phyloP scores from a whole-genome alignment of 2,888 invertebrate genomes.

The Ennomos quercinarius region DNA sequence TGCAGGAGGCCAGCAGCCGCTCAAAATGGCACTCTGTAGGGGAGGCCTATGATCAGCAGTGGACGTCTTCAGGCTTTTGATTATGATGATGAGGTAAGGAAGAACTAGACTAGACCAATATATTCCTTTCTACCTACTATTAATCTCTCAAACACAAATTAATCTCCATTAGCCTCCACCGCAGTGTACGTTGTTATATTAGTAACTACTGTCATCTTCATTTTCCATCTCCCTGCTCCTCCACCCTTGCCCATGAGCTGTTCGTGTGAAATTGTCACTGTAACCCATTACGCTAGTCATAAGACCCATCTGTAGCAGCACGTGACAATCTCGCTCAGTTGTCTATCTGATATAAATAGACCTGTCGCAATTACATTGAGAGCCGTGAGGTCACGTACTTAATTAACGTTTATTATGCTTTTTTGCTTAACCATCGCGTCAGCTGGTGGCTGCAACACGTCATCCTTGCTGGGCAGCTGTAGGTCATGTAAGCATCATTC shows the following conservation, averaged over 20 bases:
- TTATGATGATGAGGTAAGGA: too few relatives aligned
- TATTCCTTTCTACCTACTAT: too few relatives aligned
- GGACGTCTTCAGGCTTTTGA: too few relatives aligned
- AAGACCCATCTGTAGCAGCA: constrained; percentile 34
- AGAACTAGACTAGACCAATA: too few relatives aligned
- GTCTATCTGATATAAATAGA: constrained; percentile 52
- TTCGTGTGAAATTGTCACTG: constrained; percentile 39
- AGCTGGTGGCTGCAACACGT: constrained; percentile 15
- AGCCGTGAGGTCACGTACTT: constrained; percentile 26
- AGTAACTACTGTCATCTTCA: too few relatives aligned
- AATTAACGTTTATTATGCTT: constrained; percentile 24
- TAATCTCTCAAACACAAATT: too few relatives aligned
- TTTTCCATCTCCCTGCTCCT: neutral
- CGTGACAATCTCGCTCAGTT: constrained; percentile 49
- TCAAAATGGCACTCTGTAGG: too few relatives aligned
- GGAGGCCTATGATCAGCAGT: too few relatives aligned
- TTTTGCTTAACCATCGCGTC: constrained; percentile 26
- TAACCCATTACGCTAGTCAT: constrained; percentile 44
- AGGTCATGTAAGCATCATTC: constrained; percentile 12
- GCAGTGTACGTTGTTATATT: too few relatives aligned
- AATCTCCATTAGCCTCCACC: too few relatives aligned
- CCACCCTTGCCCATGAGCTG: constrained; percentile 44
- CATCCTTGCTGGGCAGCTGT: constrained; percentile 11
- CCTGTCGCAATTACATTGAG: constrained; percentile 32
- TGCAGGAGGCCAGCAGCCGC: too few relatives aligned